A percentile compares a stretch with the other conserved stretches of the same genome.
Conservation (phyloP, 2,113 vertebrate species). For the Thamnaconus septentrionalis region DNA sequence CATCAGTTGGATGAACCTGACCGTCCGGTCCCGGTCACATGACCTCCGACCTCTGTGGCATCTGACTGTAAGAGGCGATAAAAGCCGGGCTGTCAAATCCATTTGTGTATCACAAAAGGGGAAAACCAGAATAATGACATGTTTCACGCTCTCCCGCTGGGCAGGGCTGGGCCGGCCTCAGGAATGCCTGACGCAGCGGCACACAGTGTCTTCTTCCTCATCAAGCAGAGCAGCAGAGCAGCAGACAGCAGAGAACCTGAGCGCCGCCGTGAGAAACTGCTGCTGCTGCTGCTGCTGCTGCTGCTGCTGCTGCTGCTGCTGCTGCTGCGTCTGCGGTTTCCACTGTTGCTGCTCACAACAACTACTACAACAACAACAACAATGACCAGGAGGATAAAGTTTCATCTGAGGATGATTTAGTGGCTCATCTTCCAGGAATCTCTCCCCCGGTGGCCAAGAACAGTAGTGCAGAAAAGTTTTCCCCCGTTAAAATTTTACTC, state of each 20-base stretch:
- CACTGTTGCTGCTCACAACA: slow-evolving; percentile 18
- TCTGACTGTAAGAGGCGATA: slow-evolving; percentile 5
- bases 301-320: background rate
- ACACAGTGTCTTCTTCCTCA: slow-evolving; percentile 9
- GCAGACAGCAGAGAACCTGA: too few species aligned
- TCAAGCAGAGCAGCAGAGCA: too few species aligned
- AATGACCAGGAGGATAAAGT: background rate
- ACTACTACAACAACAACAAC: background rate
- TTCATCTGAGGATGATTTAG: background rate
- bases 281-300: too few species aligned
- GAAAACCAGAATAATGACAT: slow-evolving; percentile 52
- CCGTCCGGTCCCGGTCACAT: slow-evolving; percentile 1
- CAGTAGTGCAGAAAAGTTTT: too few species aligned
- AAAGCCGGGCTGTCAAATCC: slow-evolving; percentile 12
- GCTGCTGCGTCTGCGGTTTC: background rate
- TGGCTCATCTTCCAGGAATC: background rate
- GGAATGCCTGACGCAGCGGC: slow-evolving; percentile 20
- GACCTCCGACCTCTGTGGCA: slow-evolving; percentile 18
- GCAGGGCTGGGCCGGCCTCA: slow-evolving; percentile 14
- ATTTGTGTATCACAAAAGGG: slow-evolving; percentile 15
- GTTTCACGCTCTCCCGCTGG: slow-evolving; percentile 19
- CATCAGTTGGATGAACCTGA: slow-evolving; percentile 20
- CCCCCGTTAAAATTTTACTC: too few species aligned
- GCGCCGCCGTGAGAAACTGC: too few species aligned
- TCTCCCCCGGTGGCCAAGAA: too few species aligned